These are phyloP conservation scores for Ailuropoda melanoleuca DNA, from an alignment of 2,113 vertebrate species.

Conservation along the genomic window DNA sequence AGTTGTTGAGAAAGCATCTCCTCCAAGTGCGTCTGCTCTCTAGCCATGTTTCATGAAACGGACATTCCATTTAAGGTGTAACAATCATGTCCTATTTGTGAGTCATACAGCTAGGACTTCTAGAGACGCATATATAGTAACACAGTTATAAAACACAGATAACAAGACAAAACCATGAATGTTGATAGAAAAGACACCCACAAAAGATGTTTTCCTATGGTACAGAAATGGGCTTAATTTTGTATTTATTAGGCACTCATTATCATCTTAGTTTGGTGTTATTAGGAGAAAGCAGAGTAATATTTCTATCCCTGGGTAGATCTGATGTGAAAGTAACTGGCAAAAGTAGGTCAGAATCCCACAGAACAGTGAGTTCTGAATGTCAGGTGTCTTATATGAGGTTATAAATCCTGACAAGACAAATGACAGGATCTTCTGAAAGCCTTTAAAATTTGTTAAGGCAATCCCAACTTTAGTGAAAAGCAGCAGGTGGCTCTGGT, in stretches of 20 bases:
- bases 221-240: constrained; percentile 12
- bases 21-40: background rate
- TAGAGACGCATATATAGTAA: background rate
- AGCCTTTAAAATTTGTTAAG: background rate
- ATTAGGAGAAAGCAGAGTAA: background rate
- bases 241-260: background rate
- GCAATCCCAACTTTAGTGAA: background rate
- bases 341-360: background rate
- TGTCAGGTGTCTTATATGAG: background rate
- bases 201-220: background rate
- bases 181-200: background rate
- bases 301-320: background rate
- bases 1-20: background rate
- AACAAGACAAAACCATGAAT: constrained; percentile 8
- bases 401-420: background rate
- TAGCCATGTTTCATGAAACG: background rate
- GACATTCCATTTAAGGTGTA: background rate
- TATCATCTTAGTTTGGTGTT: background rate
- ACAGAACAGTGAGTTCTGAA: background rate
- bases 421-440: background rate
- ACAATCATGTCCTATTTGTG: background rate
- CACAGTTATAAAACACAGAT: background rate
- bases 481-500: background rate
- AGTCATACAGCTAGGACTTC: background rate
- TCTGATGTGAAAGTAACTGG: background rate